A percentile compares a stretch with the other conserved stretches of the same genome.
phyloP scores from a whole-genome alignment of 2,113 vertebrate genomes.

The Cisticola juncidis region DNA sequence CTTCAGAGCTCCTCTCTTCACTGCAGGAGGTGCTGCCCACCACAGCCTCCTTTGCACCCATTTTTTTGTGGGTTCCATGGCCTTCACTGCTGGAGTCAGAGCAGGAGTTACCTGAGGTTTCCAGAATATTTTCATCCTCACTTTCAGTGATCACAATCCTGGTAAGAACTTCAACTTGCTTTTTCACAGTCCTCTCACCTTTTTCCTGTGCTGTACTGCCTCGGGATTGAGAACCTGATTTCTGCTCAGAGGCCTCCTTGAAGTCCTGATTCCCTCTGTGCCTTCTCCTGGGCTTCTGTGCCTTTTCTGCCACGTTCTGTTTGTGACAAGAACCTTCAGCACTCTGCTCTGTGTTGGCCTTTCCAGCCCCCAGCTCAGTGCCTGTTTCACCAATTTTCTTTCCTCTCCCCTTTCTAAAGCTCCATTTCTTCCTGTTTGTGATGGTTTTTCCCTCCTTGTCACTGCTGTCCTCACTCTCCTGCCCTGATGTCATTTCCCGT shows the following conservation, averaged over 20 bases:
- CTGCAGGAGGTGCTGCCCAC: neutral
- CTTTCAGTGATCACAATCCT: neutral
- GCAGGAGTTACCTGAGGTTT: neutral
- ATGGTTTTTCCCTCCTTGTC: neutral
- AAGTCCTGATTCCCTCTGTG: neutral
- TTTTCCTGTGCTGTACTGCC: neutral
- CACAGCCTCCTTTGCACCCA: neutral
- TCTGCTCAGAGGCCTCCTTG: neutral
- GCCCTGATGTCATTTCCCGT: neutral
- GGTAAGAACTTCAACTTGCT: neutral
- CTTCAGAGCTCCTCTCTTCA: neutral
- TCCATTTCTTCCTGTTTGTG: neutral
- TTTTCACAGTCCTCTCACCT: neutral
- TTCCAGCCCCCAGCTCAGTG: neutral
- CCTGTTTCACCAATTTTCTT: neutral
- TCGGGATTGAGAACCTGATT: neutral
- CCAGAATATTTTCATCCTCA: neutral
- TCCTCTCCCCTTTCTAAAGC: neutral
- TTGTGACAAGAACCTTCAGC: neutral
- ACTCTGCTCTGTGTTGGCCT: neutral
- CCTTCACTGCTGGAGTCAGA: constrained; percentile 13
- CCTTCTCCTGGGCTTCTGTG: neutral
- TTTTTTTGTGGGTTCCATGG: neutral
- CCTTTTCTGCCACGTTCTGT: neutral
- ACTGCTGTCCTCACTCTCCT: neutral